Evolutionary conservation across 2,888 invertebrate genomes (phyloP).

Genomic region (Glaucopsyche alexis): DNA sequence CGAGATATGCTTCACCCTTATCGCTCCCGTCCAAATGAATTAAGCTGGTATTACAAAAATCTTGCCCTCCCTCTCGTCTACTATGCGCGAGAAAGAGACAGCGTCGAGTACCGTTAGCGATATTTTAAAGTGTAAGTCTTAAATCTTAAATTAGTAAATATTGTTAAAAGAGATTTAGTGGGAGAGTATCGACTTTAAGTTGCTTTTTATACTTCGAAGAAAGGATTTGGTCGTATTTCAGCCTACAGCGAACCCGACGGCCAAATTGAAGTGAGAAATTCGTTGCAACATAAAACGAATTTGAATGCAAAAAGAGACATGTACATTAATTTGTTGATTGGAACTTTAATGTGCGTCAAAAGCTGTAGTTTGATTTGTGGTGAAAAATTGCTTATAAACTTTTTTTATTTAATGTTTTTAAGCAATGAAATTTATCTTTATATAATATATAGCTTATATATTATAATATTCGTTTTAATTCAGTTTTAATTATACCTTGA

Average conservation of each 20-base stretch:
- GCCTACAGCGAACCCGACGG: background rate
- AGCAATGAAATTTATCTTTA: too few species aligned
- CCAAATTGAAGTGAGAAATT: conserved; percentile 20
- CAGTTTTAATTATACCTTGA: background rate
- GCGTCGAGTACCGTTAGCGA: conserved; percentile 19
- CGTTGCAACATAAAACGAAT: conserved; percentile 13
- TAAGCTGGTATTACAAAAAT: conserved; percentile 41
- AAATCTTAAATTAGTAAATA: conserved; percentile 31
- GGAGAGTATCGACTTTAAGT: conserved; percentile 12
- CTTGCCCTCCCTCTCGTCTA: conserved; percentile 33
- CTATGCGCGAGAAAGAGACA: conserved; percentile 27
- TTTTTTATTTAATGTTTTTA: background rate
- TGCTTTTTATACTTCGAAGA: background rate
- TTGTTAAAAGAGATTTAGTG: conserved; percentile 28
- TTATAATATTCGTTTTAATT: background rate
- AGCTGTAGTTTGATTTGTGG: conserved; percentile 1
- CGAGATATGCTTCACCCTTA: conserved; percentile 44
- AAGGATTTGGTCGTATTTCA: conserved; percentile 15
- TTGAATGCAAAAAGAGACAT: conserved; percentile 1
- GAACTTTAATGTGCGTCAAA: conserved; percentile 18
- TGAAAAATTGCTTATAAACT: background rate
- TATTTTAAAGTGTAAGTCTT: conserved; percentile 30
- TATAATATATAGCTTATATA: background rate
- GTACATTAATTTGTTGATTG: conserved; percentile 15
- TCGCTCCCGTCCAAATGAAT: conserved; percentile 45